phyloP scores from a whole-genome alignment of 2,797 vertebrate genomes.

The Lophius americanus region DNA sequence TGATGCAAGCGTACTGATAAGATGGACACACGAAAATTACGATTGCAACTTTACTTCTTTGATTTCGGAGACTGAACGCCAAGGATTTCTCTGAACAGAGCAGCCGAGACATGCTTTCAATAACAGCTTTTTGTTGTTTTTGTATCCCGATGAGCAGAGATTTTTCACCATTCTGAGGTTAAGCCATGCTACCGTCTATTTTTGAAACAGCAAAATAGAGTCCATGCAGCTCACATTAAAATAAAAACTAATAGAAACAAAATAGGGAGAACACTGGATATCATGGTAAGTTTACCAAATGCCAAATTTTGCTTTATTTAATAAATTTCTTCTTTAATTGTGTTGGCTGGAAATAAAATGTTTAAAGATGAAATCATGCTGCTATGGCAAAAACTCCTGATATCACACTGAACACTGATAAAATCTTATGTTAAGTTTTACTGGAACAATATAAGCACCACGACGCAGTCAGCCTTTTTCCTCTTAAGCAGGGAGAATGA shows the following conservation, averaged over 20 bases:
- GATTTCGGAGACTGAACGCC: slow-evolving; percentile 20
- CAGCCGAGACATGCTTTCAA: slow-evolving; percentile 64
- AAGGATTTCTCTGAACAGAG: slow-evolving; percentile 32
- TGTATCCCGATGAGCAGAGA: slow-evolving; percentile 40
- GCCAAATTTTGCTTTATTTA: slow-evolving; percentile 2
- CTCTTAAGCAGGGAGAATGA: slow-evolving; percentile 26
- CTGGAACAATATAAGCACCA: slow-evolving; percentile 62
- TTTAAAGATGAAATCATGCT: slow-evolving; percentile 57
- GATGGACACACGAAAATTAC: slow-evolving; percentile 40
- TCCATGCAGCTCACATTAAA: slow-evolving; percentile 72
- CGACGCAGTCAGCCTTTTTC: slow-evolving; percentile 27
- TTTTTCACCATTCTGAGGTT: slow-evolving; percentile 38
- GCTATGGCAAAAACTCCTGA: slow-evolving; percentile 50
- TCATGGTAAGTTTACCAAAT: slow-evolving; percentile 17
- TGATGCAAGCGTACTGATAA: slow-evolving; percentile 44
- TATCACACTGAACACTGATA: slow-evolving; percentile 64
- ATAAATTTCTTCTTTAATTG: neutral
- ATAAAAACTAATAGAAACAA: slow-evolving; percentile 4
- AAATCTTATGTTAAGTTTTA: slow-evolving; percentile 45
- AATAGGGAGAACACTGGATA: slow-evolving; percentile 36
- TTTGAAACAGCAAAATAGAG: slow-evolving; percentile 59
- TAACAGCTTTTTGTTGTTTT: slow-evolving; percentile 31
- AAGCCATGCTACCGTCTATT: slow-evolving; percentile 69
- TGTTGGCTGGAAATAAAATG: slow-evolving; percentile 31
- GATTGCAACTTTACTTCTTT: slow-evolving; percentile 30